Percentiles rank a stretch among this genome's conserved stretches.
These are phyloP conservation scores for Ormyrus rosae DNA, from an alignment of 2,888 invertebrate genomes.

Conservation along the genomic window DNA sequence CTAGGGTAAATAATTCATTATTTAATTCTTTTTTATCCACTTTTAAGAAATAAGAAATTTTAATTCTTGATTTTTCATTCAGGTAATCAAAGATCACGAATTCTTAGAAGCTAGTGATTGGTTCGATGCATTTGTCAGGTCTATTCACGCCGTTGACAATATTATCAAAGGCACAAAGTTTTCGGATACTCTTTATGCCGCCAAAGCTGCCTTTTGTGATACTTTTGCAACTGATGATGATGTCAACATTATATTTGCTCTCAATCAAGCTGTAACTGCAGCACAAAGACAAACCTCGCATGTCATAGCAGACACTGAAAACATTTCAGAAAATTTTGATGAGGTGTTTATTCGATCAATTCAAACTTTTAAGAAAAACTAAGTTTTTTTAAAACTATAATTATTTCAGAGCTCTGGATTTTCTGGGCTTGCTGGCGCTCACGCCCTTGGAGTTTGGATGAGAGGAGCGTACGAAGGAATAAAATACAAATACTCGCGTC, in stretches of 20 bases:
- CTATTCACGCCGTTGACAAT: conserved; percentile 22
- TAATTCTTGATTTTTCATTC: neutral
- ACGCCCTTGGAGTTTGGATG: conserved; percentile 80
- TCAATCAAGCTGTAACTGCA: conserved; percentile 43
- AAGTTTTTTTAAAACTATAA: conserved; percentile 1
- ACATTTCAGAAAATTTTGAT: conserved; percentile 19
- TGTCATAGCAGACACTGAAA: conserved; percentile 24
- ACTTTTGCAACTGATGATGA: conserved; percentile 29
- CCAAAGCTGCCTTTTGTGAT: conserved; percentile 42
- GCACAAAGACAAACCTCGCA: conserved; percentile 47
- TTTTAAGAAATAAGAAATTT: neutral
- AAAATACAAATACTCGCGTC: conserved; percentile 66
- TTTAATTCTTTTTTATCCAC: conserved; percentile 9
- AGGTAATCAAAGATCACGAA: conserved; percentile 22
- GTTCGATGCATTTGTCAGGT: conserved; percentile 45
- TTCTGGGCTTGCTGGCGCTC: conserved; percentile 75
- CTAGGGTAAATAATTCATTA: conserved; percentile 43
- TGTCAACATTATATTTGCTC: conserved; percentile 27
- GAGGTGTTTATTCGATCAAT: neutral
- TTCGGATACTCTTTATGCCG: conserved; percentile 38
- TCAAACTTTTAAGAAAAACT: neutral
- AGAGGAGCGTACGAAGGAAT: conserved; percentile 77
- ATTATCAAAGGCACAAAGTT: conserved; percentile 42
- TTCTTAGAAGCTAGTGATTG: conserved; percentile 29
- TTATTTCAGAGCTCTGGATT: conserved; percentile 41